These are phyloP conservation scores for Malaclemys terrapin DNA, from an alignment of 2,113 vertebrate species.

Conservation along the genomic window DNA sequence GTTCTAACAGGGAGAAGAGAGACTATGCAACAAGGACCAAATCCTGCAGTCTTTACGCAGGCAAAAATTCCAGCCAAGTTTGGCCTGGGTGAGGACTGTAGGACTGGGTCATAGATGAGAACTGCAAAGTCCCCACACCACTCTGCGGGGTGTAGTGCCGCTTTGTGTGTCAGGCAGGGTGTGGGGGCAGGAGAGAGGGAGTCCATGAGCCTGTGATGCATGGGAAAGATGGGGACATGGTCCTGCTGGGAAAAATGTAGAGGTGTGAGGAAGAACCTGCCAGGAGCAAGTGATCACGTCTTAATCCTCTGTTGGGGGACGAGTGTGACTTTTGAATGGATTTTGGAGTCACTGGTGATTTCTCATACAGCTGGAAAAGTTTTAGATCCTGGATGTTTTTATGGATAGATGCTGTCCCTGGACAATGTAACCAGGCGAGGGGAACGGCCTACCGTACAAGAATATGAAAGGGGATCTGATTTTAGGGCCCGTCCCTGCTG, in stretches of 20 bases:
- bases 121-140: neutral
- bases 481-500: neutral
- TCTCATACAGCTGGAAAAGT: neutral
- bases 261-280: neutral
- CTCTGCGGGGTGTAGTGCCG: neutral
- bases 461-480: neutral
- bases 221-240: neutral
- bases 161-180: neutral
- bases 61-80: neutral
- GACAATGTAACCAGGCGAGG: neutral
- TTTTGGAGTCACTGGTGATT: neutral
- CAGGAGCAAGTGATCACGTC: fast-evolving
- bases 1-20: neutral
- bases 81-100: constrained; percentile 8
- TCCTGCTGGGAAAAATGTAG: neutral
- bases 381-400: neutral
- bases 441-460: neutral
- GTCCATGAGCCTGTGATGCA: neutral
- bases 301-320: neutral
- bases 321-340: no score
- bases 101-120: neutral
- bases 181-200: neutral
- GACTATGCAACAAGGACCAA: neutral
- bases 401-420: neutral
- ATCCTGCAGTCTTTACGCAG: neutral